Conservation (phyloP, 1,140 invertebrate genomes). For the Tetramorium simillimum region DNA sequence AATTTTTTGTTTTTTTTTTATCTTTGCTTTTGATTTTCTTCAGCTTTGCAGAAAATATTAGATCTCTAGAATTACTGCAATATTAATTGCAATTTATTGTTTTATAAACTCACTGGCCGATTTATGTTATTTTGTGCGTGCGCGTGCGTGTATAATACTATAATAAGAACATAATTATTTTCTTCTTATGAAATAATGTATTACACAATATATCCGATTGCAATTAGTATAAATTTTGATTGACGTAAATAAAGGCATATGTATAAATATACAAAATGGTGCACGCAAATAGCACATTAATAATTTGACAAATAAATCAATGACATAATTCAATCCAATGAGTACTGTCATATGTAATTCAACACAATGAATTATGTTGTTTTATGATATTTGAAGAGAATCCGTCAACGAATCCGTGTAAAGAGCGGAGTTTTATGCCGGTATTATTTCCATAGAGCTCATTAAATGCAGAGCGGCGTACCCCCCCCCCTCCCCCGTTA, state of each 20-base stretch:
- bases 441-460: conserved; percentile 22
- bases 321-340: neutral
- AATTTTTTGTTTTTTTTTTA: neutral
- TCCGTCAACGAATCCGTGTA: neutral
- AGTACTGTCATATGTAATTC: neutral
- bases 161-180: neutral
- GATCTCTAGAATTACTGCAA: neutral
- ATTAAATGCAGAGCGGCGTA: neutral
- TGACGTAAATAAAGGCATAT: neutral
- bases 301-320: conserved; percentile 17
- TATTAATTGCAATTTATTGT: neutral
- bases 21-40: neutral
- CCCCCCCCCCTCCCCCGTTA: neutral
- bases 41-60: neutral
- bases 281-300: conserved; percentile 13
- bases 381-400: neutral
- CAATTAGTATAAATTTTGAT: conserved; percentile 11
- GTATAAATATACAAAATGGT: conserved; percentile 1
- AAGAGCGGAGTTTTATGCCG: conserved; percentile 5
- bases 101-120: neutral
- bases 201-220: neutral
- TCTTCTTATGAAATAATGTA: neutral
- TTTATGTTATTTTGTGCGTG: neutral
- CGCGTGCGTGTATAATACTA: neutral
- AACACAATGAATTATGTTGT: neutral